Conservation (phyloP, 2,888 invertebrate species). For the Lasioglossum zephyrum region DNA sequence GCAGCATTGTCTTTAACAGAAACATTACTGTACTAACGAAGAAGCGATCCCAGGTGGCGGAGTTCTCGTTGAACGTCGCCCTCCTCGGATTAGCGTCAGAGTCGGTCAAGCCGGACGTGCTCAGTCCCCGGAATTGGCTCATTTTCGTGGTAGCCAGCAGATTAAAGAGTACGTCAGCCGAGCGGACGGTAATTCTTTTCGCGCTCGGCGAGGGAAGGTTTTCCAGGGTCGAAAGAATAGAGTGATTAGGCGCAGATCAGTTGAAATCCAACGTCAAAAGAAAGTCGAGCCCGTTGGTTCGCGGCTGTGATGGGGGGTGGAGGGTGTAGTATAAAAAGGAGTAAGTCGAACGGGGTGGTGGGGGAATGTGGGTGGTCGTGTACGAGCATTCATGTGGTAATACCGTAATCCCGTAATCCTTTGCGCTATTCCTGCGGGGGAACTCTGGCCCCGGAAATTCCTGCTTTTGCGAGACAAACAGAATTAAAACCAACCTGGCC, state of each 20-base stretch:
- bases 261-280: slow-evolving; percentile 12
- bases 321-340: slow-evolving; percentile 22
- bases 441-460: slow-evolving; percentile 61
- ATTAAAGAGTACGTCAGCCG: background rate
- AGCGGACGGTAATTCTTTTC: background rate
- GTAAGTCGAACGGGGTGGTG: slow-evolving; percentile 27
- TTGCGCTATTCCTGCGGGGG: slow-evolving; percentile 61
- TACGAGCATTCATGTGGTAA: slow-evolving; percentile 54
- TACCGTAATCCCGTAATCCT: slow-evolving; percentile 67
- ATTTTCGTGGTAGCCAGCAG: background rate
- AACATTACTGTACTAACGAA: background rate
- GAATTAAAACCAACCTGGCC: slow-evolving; percentile 77
- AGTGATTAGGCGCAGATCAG: slow-evolving; percentile 26
- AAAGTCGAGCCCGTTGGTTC: slow-evolving; percentile 5
- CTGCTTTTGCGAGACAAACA: slow-evolving; percentile 79
- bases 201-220: background rate
- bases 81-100: background rate
- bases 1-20: no score
- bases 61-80: background rate
- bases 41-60: background rate
- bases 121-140: background rate
- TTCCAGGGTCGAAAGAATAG: background rate
- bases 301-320: background rate
- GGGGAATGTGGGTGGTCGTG: background rate
- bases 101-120: background rate